phyloP scores from a whole-genome alignment of 2,797 vertebrate species.

The Falco cherrug region DNA sequence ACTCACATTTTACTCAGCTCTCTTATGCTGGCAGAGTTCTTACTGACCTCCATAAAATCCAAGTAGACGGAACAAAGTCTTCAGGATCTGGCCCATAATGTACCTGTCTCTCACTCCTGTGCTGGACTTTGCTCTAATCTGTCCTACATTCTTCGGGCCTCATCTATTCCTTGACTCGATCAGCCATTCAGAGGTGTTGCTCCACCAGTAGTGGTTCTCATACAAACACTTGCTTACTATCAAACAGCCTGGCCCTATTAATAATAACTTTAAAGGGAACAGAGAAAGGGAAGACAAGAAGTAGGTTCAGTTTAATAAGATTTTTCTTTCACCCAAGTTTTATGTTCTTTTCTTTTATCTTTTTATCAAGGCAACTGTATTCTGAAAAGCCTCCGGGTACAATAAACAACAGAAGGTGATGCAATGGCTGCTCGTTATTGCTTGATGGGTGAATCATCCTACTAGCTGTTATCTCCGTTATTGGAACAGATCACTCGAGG shows the following conservation, averaged over 20 bases:
- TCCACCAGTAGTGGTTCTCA: not conserved
- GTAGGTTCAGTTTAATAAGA: conserved; percentile 69
- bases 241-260: conserved; percentile 6
- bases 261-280: conserved; percentile 51
- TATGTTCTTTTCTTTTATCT: conserved; percentile 77
- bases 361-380: conserved; percentile 78
- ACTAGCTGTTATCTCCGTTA: conserved; percentile 64
- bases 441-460: conserved; percentile 67
- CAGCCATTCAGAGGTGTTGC: not conserved
- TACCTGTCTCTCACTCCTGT: not conserved
- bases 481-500: conserved; percentile 64
- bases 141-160: not conserved
- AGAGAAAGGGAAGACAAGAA: conserved; percentile 48
- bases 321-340: conserved; percentile 70
- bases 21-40: not conserved
- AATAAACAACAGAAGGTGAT: conserved; percentile 79
- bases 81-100: not conserved
- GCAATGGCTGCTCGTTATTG: conserved; percentile 56
- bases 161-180: not conserved
- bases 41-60: not conserved
- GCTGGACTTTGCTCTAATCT: not conserved
- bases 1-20: conserved; percentile 3
- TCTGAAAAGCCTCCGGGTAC: conserved; percentile 71
- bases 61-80: not conserved
- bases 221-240: not conserved